Base-by-base conservation (phyloP, 1,140 invertebrate genomes). In the Eupeodes corollae region DNA sequence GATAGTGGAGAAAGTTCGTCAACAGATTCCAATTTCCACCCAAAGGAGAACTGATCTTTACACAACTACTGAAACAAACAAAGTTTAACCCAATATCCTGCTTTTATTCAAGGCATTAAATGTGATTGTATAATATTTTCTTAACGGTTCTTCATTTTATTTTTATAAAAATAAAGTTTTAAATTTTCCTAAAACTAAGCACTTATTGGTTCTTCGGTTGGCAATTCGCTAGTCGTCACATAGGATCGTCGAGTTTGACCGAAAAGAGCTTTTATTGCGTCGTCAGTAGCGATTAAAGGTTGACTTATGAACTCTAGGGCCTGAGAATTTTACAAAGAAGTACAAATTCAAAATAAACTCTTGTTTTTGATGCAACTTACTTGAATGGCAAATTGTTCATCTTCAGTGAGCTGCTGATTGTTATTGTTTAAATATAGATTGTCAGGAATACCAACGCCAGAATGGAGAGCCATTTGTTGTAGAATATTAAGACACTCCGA, bases 41-140 rank as follows among this genome's bases (percentile, higher is more conserved):
- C 91, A 95, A 70, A 75, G 83, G 51, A 78, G 91, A 49, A 76
- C 74, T 2, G 90, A 94, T 63, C 51, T 94, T 1, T 95, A 95
- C 60, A 77, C 84, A 47, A 84, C n/a, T n/a, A n/a, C 80, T 1
- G 47, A 54, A 34, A 55, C 42, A 32, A 58, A n/a, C n/a, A n/a
- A 59, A 33, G 32, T 42, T n/a, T 43, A 53, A 14, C 8, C 21
- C 3, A 26, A 26, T 26, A 3, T 26, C 21, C 8, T 26, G 21
- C 21, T 26, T 26, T 26, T 26, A 5, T 26, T 26, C 21, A 26
- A 5, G 3, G 21, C 21, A 26, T 26, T 26, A 26, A 26, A 26
- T 26, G 21, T 26, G 21, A 26, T 26, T 26, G 8, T 26, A 26
- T 26, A 5, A 5, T 26, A 26, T 26, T 3, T 26, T 8, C 21